Conservation (phyloP, 2,797 vertebrate genomes). For the Alosa sapidissima region DNA sequence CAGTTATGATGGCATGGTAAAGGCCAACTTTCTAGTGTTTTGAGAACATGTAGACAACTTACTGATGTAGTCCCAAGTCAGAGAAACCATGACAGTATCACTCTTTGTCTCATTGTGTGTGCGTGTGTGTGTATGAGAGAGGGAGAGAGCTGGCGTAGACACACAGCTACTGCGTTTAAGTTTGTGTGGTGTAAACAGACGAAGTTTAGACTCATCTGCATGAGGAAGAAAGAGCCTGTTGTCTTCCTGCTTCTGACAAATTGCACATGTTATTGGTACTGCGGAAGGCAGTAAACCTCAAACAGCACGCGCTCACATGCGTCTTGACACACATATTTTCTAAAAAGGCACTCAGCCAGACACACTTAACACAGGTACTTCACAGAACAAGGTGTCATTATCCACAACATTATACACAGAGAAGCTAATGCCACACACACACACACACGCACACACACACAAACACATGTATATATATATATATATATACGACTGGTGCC, state of each 20-base stretch:
- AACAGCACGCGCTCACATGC: neutral
- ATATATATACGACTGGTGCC: too few relatives aligned
- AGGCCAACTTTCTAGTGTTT: neutral
- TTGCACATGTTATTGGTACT: slow-evolving; percentile 13
- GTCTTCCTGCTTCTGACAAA: neutral
- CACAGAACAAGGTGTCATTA: neutral
- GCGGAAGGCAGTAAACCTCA: neutral
- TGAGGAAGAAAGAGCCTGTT: neutral
- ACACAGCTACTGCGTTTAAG: too few relatives aligned
- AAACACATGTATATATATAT: neutral
- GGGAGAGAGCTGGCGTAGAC: neutral
- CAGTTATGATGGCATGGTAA: neutral
- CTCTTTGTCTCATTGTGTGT: too few relatives aligned
- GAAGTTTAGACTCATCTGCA: too few relatives aligned
- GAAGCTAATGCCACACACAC: neutral
- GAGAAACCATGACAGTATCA: too few relatives aligned
- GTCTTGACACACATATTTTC: neutral
- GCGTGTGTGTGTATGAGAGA: too few relatives aligned
- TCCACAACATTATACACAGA: neutral
- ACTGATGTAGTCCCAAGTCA: slow-evolving; percentile 30
- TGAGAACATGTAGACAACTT: neutral
- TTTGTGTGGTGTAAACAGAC: too few relatives aligned
- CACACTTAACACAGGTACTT: neutral
- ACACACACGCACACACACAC: neutral
- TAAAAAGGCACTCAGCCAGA: neutral